Evolutionary conservation across 1,140 invertebrate species (phyloP).

Genomic region (Sinella curviseta): DNA sequence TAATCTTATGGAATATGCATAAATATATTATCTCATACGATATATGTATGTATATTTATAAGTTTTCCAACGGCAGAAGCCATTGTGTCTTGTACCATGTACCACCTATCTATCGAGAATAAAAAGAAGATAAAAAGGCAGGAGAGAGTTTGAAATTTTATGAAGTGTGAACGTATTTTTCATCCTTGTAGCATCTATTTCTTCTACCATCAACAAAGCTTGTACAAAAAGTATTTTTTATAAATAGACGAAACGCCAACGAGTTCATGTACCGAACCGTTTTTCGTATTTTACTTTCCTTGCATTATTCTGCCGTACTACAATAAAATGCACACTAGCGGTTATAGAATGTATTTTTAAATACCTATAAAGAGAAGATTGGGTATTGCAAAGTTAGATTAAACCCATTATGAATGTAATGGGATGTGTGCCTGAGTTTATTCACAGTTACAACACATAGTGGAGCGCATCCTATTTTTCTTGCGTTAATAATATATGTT

Average conservation of each 20-base stretch:
- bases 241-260: too few relatives aligned
- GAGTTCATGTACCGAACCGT: too few relatives aligned
- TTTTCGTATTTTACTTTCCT: too few relatives aligned
- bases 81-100: too few relatives aligned
- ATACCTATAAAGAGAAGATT: neutral
- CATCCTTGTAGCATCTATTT: neutral
- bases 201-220: neutral
- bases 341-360: conserved; percentile 24
- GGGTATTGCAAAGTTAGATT: conserved; percentile 6
- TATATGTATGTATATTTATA: too few relatives aligned
- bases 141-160: conserved; percentile 38
- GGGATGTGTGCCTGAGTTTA: too few relatives aligned
- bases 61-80: too few relatives aligned
- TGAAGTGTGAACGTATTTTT: conserved; percentile 48
- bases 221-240: neutral
- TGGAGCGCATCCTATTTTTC: conserved; percentile 10
- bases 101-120: too few relatives aligned
- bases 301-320: neutral
- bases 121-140: neutral
- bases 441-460: neutral
- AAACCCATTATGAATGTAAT: neutral
- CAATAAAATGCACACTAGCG: too few relatives aligned
- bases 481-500: too few relatives aligned
- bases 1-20: neutral
- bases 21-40: neutral